Evolutionary conservation across 2,797 vertebrate species (phyloP).

Genomic region (Enteromius fasciolatus): DNA sequence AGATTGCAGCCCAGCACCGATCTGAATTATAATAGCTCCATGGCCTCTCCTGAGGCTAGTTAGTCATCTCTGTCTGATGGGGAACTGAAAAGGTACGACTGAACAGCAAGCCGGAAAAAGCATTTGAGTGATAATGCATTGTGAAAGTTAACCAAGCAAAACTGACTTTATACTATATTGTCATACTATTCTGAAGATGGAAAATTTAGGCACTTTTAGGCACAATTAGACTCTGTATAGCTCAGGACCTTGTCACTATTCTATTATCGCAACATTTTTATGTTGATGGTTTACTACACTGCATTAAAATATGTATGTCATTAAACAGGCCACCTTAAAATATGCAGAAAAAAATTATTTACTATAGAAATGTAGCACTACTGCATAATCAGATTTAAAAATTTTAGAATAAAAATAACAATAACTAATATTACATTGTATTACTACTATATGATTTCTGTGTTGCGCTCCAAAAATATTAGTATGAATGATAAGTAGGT

Average conservation of each 20-base stretch:
- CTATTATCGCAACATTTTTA: neutral
- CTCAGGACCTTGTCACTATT: neutral
- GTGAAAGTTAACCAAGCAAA: neutral
- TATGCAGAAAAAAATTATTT: neutral
- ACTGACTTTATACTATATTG: neutral
- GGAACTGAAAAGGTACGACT: neutral
- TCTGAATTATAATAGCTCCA: conserved; percentile 14
- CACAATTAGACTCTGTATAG: neutral
- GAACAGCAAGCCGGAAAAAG: neutral
- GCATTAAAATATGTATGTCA: neutral
- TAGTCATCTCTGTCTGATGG: conserved; percentile 5
- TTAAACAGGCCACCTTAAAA: neutral
- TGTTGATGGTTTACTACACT: neutral
- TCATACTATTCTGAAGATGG: neutral
- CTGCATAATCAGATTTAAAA: neutral
- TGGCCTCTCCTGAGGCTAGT: neutral
- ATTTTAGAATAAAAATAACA: neutral
- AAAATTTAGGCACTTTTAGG: neutral
- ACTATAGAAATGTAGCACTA: neutral
- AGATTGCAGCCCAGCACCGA: neutral
- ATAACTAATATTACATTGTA: neutral
- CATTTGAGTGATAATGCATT: neutral
- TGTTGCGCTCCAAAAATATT: neutral
- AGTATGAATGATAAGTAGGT: neutral
- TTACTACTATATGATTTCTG: neutral